Conservation (phyloP, 2,888 invertebrate genomes). For the Strigamia crassipes region DNA sequence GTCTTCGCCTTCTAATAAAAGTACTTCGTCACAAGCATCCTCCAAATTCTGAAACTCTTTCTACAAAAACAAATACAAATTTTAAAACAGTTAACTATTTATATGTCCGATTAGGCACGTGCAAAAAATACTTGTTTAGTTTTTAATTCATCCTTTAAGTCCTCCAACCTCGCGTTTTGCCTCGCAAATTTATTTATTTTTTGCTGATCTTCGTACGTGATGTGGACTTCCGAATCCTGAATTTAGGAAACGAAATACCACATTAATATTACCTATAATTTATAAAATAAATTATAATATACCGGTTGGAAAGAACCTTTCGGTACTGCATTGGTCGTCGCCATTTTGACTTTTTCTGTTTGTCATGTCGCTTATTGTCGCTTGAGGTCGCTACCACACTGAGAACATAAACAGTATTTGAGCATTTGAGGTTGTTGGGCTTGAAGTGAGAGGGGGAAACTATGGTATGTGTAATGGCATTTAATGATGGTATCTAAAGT, state of each 20-base stretch:
- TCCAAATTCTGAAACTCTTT: slow-evolving; percentile 89
- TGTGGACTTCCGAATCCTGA: slow-evolving; percentile 87
- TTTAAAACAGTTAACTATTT: slow-evolving; percentile 38
- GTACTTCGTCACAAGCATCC: slow-evolving; percentile 87
- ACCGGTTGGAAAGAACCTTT: slow-evolving; percentile 49
- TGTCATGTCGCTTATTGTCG: neutral
- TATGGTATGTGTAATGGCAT: neutral
- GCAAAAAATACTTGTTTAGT: slow-evolving; percentile 68
- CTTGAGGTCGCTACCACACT: neutral
- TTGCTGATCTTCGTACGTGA: slow-evolving; percentile 94
- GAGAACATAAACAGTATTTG: neutral
- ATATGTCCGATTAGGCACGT: neutral
- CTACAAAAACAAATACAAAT: slow-evolving; percentile 59
- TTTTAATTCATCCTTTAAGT: slow-evolving; percentile 84
- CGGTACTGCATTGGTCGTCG: slow-evolving; percentile 45
- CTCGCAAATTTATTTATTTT: slow-evolving; percentile 96
- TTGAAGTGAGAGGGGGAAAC: neutral
- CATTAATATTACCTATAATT: neutral
- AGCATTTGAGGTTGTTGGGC: neutral
- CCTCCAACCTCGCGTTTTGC: slow-evolving; percentile 88
- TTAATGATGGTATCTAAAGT: neutral
- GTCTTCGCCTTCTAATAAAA: slow-evolving; percentile 72
- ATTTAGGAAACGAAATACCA: neutral
- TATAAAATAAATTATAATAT: neutral
- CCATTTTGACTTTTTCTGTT: slow-evolving; percentile 28